Base-by-base conservation (phyloP, 1,140 invertebrate genomes). In the Danaus melanippus region DNA sequence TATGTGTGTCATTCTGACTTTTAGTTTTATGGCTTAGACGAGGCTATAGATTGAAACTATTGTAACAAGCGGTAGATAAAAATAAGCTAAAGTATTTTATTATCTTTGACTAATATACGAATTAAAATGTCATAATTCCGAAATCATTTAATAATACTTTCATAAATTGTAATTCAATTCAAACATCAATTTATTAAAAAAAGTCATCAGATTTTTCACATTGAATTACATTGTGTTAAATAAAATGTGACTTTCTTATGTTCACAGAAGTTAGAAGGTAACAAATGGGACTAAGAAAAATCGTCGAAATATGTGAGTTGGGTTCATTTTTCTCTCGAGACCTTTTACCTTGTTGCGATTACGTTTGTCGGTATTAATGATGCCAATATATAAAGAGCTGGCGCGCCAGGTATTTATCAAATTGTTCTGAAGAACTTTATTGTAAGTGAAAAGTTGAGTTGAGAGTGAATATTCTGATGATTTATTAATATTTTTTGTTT, bases 201-300 rank as follows among this genome's bases (percentile, higher is more conserved):
- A 32, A 32, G 6, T 32, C 21, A 32, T 32, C 21, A 32, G 21
- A 32, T 32, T 32, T 32, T 5, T 32, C 21, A 32, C 6, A 32
- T 32, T 32, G 21, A 32, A 32, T 32, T 7, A 32, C 7, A 32
- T 32, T 32, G 6, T 32, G 21, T 32, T 32, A 32, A 7, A 32
- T 32, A 32, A 32, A 32, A 32, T 32, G 21, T 32, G 21, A 8
- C 21, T 69, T 56, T 61, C 53, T 50, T 67, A 60, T 53, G 58
- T 59, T 49, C 50, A 8, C 21, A 42, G 45, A 75, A 71, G 66
- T 76, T 68, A 61, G 70, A 67, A 68, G 60, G 70, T 74, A 76
- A 79, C 70, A 79, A 81, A 79, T 80, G 71, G 74, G 71, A 79
- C 67, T 62, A 64, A 62, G 78, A 84, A 74, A 81, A 79, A 84